Evolutionary conservation across 2,113 vertebrate species (phyloP).

Genomic region (Crotalus horridus): DNA sequence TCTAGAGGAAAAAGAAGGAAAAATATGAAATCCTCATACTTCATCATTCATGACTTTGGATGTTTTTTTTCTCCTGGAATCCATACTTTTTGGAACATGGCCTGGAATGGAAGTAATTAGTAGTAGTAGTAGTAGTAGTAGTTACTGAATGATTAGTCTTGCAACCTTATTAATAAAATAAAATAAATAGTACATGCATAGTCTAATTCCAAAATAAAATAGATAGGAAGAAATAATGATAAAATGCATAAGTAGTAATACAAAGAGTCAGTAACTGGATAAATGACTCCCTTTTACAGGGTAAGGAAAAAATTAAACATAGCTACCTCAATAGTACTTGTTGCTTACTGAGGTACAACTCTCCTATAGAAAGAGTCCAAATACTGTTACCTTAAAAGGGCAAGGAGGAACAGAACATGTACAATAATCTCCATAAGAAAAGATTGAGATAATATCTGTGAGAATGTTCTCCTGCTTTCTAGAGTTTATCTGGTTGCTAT

Average conservation of each 20-base stretch:
- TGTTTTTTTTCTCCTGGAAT: conserved; percentile 11
- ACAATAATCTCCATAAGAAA: not conserved
- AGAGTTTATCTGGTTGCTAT: not conserved
- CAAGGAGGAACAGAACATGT: not conserved
- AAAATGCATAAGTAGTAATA: not conserved
- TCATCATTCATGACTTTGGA: fast-evolving
- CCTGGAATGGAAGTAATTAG: not conserved
- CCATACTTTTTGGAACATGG: not conserved
- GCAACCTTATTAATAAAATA: not conserved
- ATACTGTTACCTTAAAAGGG: not conserved
- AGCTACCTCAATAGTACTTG: not conserved
- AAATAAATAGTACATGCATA: not conserved
- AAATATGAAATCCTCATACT: not conserved
- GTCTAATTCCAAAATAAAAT: not conserved
- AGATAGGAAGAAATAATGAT: not conserved
- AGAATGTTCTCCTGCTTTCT: not conserved
- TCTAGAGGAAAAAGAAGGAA: not conserved
- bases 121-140: no score
- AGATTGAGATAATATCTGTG: not conserved
- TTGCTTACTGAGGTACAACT: not conserved
- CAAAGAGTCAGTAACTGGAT: not conserved
- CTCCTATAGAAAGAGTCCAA: not conserved
- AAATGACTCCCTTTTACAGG: not conserved
- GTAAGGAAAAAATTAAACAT: not conserved
- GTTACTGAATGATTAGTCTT: not conserved